Evolutionary conservation across 2,888 invertebrate genomes (phyloP), one percentile per base, ranked within the genome.

Genomic region (Meandrusa payeni): DNA sequence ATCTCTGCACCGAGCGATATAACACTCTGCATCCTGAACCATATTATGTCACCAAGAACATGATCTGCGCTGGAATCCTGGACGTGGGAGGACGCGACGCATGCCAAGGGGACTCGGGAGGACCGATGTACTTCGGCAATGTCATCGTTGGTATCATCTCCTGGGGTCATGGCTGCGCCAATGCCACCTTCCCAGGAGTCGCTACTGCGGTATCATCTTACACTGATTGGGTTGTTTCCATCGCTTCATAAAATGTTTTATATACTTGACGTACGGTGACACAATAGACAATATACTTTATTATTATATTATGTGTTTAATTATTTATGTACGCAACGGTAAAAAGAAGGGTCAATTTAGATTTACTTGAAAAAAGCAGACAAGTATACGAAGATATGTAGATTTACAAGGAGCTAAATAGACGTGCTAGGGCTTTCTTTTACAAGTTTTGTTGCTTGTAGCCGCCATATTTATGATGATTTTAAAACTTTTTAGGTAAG

Each of bases 61-160:
- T 82, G 78, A 66, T 82, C 48, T 81, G 81, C 47, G 72, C 76
- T 40, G 76, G 78, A 28, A 7, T 68, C 1, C 46, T 68, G 2
- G 64, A 64, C 28, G 41, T 61, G 0, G 76, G 73, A 1, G 76
- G 74, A 1, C 47, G 39, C 4, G 77, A 70, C 40, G 70, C 73
- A 1, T 79, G 79, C 48, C 71, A 80, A 61, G 88, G 82, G 34
- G 89, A 89, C 61, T 78, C 82, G 29, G 89, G 89, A 1, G 89
- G 89, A 20, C 89, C 89, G 11, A 55, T 89, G 41, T 78, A 75
- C 55, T 74, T 52, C 50, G 55, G 52, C n/a, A 51, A 76, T 9
- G 46, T 65, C 39, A 58, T 83, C 44, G 59, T 89, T 37, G 89
- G 88, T 7, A 54, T 89, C 32, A 76, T 86, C 6, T 89, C 89